Evolutionary conservation across 2,888 invertebrate species (phyloP), one percentile per base, ranked within the genome.

Genomic region (Deladenus siricidicola): DNA sequence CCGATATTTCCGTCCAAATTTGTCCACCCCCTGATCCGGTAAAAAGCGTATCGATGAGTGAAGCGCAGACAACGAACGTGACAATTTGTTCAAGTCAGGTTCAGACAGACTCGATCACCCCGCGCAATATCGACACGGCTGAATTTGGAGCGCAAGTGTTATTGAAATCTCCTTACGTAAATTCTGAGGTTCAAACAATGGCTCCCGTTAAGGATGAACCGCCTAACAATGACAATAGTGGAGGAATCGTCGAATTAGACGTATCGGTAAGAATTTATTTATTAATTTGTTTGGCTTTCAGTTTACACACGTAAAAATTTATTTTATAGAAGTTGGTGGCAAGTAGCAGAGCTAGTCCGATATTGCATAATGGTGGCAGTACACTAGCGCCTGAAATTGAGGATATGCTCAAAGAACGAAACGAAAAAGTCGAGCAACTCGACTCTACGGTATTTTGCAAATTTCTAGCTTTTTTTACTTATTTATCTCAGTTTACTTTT

Each of bases 401-500:
- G 42, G 39, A 29, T 10, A 53, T 34, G 19, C 39, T 34, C 53
- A 53, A 39, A 39, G 53, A 23, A 14, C 28, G 34, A 39, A 24
- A 30, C 17, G 53, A 53, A 6, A 53, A 53, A 39, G 39, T 53
- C 17, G 53, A 53, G 19, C 29, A 53, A 53, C 39, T 53, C 4
- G 53, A 53, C 10, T 53, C 53, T 8, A 39, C 53, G n/a, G 53
- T 53, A 30, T 24, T n/a, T n/a, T n/a, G n/a, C n/a, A n/a, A n/a
- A n/a, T n/a, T n/a, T n/a, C n/a, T n/a, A n/a, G n/a, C n/a, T n/a
- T n/a, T n/a, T n/a, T n/a, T n/a, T n/a, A n/a, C n/a, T n/a, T n/a
- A n/a, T n/a, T n/a, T n/a, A n/a, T n/a, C n/a, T n/a, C n/a, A n/a
- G n/a, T n/a, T n/a, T n/a, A n/a, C n/a, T n/a, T n/a, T n/a, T n/a